These are phyloP conservation scores for Hetaerina americana DNA, from an alignment of 1,140 invertebrate genomes.

Conservation along the genomic window DNA sequence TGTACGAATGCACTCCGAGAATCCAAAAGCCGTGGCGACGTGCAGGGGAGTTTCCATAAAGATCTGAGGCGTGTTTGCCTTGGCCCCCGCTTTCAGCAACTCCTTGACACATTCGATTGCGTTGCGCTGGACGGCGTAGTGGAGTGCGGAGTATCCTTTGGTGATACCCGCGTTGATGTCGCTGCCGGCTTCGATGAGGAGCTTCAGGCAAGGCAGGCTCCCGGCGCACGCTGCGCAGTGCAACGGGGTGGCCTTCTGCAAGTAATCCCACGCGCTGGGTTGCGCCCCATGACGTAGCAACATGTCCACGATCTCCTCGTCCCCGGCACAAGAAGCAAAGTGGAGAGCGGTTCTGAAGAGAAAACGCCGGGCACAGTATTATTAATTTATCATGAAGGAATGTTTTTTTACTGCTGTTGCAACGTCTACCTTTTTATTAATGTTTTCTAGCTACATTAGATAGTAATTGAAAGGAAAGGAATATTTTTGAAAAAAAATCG, in stretches of 20 bases:
- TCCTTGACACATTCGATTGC: slow-evolving; percentile 50
- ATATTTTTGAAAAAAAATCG: too few relatives aligned
- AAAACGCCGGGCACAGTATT: too few relatives aligned
- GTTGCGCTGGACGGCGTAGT: slow-evolving; percentile 59
- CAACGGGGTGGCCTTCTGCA: slow-evolving; percentile 52
- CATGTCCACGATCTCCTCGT: slow-evolving; percentile 44
- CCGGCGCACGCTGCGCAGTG: slow-evolving; percentile 59
- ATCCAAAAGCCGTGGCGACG: slow-evolving; percentile 60
- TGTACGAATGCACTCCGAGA: slow-evolving; percentile 47
- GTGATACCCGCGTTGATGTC: slow-evolving; percentile 56
- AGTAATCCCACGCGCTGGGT: slow-evolving; percentile 50
- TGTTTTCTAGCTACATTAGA: too few relatives aligned
- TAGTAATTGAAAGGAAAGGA: too few relatives aligned
- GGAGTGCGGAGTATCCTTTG: slow-evolving; percentile 53
- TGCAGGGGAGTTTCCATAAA: slow-evolving; percentile 74
- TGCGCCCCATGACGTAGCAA: slow-evolving; percentile 48
- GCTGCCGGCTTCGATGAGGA: slow-evolving; percentile 47
- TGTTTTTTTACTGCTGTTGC: too few relatives aligned
- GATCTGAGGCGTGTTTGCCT: slow-evolving; percentile 60
- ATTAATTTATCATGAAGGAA: too few relatives aligned
- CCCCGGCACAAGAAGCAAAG: slow-evolving; percentile 55
- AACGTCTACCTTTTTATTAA: too few relatives aligned
- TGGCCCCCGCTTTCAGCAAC: slow-evolving; percentile 52
- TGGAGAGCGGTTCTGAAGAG: slow-evolving; percentile 55
- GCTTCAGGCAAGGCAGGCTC: slow-evolving; percentile 38